These are phyloP conservation scores for Lycia hirtaria DNA, from an alignment of 2,888 invertebrate species.

Conservation along the genomic window DNA sequence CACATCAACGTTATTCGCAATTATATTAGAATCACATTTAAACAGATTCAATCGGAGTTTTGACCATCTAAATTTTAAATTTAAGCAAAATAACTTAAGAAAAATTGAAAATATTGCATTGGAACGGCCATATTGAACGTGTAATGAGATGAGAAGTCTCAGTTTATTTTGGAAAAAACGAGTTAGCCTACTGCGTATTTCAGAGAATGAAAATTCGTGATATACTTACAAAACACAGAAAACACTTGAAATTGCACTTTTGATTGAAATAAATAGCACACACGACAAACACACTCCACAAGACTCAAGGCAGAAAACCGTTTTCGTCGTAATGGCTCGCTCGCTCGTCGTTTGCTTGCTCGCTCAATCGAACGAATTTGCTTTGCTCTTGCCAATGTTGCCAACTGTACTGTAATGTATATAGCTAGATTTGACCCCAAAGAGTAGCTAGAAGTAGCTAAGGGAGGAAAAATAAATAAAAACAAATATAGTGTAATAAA, in stretches of 20 bases:
- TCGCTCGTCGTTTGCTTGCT: no score
- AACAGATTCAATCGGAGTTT: neutral
- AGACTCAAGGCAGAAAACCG: slow-evolving; percentile 83
- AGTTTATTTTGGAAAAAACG: slow-evolving; percentile 32
- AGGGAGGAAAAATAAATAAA: no score
- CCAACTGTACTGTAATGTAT: no score
- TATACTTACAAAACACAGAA: slow-evolving; percentile 77
- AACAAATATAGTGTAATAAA: no score
- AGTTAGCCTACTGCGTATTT: slow-evolving; percentile 1
- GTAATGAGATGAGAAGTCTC: slow-evolving; percentile 53
- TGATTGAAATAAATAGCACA: slow-evolving; percentile 68
- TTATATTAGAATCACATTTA: slow-evolving; percentile 32
- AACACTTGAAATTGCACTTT: slow-evolving; percentile 70
- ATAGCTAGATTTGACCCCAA: no score
- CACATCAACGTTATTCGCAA: slow-evolving; percentile 72
- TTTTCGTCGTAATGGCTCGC: slow-evolving; percentile 72
- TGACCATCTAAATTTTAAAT: neutral
- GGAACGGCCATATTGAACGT: slow-evolving; percentile 84
- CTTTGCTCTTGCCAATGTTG: neutral
- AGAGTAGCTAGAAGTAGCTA: no score
- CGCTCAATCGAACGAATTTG: slow-evolving; percentile 41
- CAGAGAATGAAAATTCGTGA: slow-evolving; percentile 2
- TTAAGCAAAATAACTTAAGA: slow-evolving; percentile 13
- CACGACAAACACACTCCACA: slow-evolving; percentile 78
- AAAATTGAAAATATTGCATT: slow-evolving; percentile 54